Evolutionary conservation across 2,113 vertebrate genomes (phyloP).

Genomic region (Notothenia coriiceps): DNA sequence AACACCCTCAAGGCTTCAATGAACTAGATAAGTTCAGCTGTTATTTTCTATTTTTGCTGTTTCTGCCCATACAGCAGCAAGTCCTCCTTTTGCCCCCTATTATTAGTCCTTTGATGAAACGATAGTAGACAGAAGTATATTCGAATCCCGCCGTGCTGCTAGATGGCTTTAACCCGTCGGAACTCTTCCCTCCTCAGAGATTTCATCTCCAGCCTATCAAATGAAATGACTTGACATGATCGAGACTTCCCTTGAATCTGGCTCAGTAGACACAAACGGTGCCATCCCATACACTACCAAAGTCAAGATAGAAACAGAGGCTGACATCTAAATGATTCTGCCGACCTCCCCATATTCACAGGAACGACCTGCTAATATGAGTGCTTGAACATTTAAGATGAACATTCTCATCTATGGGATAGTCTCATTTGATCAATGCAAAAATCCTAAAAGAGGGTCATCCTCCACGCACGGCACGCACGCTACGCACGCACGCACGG

Average conservation of each 20-base stretch:
- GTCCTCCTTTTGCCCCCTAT: neutral
- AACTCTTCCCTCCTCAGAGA: neutral
- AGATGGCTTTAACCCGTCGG: conserved; percentile 12
- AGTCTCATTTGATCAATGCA: conserved; percentile 71
- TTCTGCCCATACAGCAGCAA: neutral
- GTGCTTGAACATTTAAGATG: conserved; percentile 80
- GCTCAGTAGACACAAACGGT: conserved; percentile 55
- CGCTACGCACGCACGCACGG: too few species aligned
- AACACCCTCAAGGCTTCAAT: too few species aligned
- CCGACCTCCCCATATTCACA: conserved; percentile 65
- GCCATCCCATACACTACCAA: conserved; percentile 66
- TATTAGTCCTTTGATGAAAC: neutral
- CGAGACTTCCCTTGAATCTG: conserved; percentile 54
- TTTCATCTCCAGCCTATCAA: conserved; percentile 23
- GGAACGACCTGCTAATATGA: conserved; percentile 60
- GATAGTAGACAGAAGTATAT: neutral
- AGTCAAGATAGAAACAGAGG: conserved; percentile 53
- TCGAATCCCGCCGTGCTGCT: neutral
- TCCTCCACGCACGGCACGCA: neutral
- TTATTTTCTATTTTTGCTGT: neutral
- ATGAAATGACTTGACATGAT: conserved; percentile 58
- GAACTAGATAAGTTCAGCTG: too few species aligned
- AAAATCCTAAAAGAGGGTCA: conserved; percentile 22
- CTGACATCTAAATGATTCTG: conserved; percentile 70
- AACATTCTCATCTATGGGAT: conserved; percentile 69